Percentiles rank a stretch among this genome's conserved stretches.
Evolutionary conservation across 2,888 invertebrate species (phyloP).

Genomic region (Odontocolon sp.): DNA sequence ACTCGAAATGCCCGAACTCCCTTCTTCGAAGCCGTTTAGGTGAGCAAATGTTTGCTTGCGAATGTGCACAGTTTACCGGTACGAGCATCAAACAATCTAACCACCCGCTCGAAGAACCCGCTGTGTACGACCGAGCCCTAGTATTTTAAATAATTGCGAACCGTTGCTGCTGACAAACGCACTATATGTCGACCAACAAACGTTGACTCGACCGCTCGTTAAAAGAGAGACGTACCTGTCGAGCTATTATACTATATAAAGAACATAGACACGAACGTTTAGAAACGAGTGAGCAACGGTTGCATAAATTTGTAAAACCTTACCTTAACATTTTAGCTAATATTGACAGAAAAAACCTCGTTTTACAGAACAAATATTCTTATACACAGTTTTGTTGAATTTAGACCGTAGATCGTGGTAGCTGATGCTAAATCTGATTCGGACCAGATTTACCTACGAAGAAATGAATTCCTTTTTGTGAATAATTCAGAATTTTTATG

Average conservation of each 20-base stretch:
- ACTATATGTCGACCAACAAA: background rate
- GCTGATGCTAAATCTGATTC: too few relatives aligned
- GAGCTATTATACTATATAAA: background rate
- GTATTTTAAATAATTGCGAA: conserved; percentile 40
- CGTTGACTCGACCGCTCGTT: background rate
- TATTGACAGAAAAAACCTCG: background rate
- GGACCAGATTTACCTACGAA: too few relatives aligned
- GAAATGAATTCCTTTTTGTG: too few relatives aligned
- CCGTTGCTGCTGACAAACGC: background rate
- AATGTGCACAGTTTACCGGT: conserved; percentile 26
- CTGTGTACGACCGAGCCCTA: conserved; percentile 1
- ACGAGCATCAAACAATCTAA: too few relatives aligned
- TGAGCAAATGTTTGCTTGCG: conserved; percentile 45
- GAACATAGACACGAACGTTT: background rate
- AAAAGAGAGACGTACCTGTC: background rate
- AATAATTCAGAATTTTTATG: too few relatives aligned
- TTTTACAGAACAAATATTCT: background rate
- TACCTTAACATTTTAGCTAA: background rate
- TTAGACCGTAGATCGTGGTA: too few relatives aligned
- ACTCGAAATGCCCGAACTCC: background rate
- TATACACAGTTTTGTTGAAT: too few relatives aligned
- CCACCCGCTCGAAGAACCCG: background rate
- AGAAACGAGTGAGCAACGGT: background rate
- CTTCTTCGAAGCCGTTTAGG: conserved; percentile 43
- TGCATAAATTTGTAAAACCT: background rate